Conservation (phyloP, 1,140 invertebrate genomes). For the Neelides sp. region DNA sequence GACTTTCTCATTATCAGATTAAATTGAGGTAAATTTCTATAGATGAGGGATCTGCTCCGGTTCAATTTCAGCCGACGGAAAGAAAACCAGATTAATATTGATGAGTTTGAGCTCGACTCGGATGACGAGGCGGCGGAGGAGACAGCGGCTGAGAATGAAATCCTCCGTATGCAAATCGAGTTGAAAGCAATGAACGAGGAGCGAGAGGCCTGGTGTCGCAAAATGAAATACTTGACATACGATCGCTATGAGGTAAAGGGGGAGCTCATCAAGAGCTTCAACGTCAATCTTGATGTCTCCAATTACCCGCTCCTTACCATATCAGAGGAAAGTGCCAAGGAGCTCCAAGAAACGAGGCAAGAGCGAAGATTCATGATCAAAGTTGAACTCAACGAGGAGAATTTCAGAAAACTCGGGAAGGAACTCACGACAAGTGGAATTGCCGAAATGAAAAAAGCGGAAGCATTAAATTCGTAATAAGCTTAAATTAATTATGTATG, state of each 20-base stretch:
- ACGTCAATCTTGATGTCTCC: constrained; percentile 9
- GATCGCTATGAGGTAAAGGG: constrained; percentile 20
- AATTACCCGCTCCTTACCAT: constrained; percentile 18
- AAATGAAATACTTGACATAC: constrained; percentile 21
- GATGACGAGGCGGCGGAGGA: constrained; percentile 20
- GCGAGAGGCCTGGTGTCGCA: constrained; percentile 13
- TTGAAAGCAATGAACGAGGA: constrained; percentile 9
- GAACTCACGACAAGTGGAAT: background rate
- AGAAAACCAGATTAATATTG: constrained; percentile 11
- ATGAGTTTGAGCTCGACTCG: constrained; percentile 23
- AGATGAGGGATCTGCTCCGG: constrained; percentile 18
- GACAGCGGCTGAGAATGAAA: background rate
- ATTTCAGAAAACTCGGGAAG: constrained; percentile 6
- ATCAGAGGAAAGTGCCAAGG: background rate
- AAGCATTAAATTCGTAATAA: background rate
- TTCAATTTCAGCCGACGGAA: constrained; percentile 12
- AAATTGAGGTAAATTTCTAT: background rate
- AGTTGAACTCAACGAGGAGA: constrained; percentile 9
- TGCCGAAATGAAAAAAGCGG: constrained; percentile 1
- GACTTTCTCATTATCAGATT: background rate
- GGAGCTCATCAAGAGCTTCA: constrained; percentile 14
- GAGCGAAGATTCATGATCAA: constrained; percentile 13
- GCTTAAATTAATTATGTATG: too few species aligned
- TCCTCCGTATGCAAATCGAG: background rate
- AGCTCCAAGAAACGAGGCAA: background rate